phyloP scores from a whole-genome alignment of 2,888 invertebrate species.

The Diabrotica balteata region DNA sequence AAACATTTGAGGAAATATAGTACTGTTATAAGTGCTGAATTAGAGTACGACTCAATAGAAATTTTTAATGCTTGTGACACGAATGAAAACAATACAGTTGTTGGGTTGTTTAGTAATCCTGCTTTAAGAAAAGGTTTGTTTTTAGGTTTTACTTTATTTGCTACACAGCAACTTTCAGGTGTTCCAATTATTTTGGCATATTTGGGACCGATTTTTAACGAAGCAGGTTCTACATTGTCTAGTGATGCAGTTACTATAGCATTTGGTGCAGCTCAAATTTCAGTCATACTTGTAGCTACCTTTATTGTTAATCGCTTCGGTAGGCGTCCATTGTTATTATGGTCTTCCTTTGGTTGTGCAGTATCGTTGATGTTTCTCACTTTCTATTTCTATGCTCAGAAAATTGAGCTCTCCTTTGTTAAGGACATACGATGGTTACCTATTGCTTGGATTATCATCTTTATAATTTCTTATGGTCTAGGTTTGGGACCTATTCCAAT shows the following conservation, averaged over 20 bases:
- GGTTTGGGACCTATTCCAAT: constrained; percentile 79
- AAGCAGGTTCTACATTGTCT: constrained; percentile 67
- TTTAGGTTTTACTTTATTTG: constrained; percentile 76
- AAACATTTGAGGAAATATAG: constrained; percentile 13
- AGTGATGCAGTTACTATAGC: constrained; percentile 74
- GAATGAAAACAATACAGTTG: constrained; percentile 64
- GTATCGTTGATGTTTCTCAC: constrained; percentile 65
- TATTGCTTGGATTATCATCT: constrained; percentile 71
- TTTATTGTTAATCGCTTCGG: constrained; percentile 78
- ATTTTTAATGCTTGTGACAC: constrained; percentile 38
- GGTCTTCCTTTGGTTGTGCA: constrained; percentile 7
- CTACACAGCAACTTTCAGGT: constrained; percentile 81
- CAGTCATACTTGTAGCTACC: constrained; percentile 72
- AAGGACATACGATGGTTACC: constrained; percentile 70
- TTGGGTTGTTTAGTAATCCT: constrained; percentile 6
- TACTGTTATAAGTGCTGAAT: neutral
- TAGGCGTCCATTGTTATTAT: constrained; percentile 70
- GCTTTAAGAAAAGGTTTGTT: constrained; percentile 64
- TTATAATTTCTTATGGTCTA: constrained; percentile 73
- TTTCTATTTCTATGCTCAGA: constrained; percentile 69
- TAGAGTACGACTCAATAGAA: constrained; percentile 55
- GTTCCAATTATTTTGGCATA: constrained; percentile 81
- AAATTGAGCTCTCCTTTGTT: constrained; percentile 41
- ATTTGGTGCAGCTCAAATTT: constrained; percentile 79
- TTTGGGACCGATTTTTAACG: constrained; percentile 72